Base-by-base conservation (phyloP, 2,113 vertebrate genomes). In the Aegotheles bennettii region DNA sequence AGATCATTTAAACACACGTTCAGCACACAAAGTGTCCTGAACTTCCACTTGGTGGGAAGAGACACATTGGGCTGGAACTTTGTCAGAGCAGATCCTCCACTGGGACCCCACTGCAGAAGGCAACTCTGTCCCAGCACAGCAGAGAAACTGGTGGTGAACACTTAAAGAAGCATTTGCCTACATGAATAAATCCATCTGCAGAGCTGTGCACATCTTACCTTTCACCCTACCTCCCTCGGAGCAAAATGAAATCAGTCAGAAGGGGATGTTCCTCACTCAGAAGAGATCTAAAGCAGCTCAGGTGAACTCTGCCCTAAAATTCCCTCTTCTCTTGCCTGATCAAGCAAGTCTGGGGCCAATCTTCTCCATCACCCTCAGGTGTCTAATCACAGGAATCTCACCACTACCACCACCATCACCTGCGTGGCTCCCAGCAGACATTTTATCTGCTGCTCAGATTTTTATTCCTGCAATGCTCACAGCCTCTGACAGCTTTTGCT, bases 241-340 rank as follows among this genome's bases (percentile, higher is more conserved):
- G 13, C 4, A 13, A 8, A 7, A 18, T 8, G 21, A 53, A 74
- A 65, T 5, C 5, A 1, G 21, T 11, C 47, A 82, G 65, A 17
- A 75, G 2, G 0, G 0, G 2, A 13, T 26, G 3, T 14, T 65
- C 45, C 36, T 68, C 7, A 1, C 36, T 74, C 59, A 12, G 29
- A 47, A 65, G n/a, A 70, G 5, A 50, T 4, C 13, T 64, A 67
- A 67, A 70, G 10, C 38, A 84, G 33, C 24, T 36, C 20, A n/a
- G 8, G 1, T 40, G 25, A 93, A 79, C 43, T 24, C 8, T 67
- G 61, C 57, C 40, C 74, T 82, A 40, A 10, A 86, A 67, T 7
- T 54, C 19, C 38, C 29, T 23, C 40, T 36, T 47, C 51, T 50
- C 47, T 61, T 35, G 19, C 26, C 31, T 38, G 7, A 64, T 56